These are phyloP conservation scores for Trichogramma dendrolimi DNA, from an alignment of 2,888 invertebrate species.

Conservation along the genomic window DNA sequence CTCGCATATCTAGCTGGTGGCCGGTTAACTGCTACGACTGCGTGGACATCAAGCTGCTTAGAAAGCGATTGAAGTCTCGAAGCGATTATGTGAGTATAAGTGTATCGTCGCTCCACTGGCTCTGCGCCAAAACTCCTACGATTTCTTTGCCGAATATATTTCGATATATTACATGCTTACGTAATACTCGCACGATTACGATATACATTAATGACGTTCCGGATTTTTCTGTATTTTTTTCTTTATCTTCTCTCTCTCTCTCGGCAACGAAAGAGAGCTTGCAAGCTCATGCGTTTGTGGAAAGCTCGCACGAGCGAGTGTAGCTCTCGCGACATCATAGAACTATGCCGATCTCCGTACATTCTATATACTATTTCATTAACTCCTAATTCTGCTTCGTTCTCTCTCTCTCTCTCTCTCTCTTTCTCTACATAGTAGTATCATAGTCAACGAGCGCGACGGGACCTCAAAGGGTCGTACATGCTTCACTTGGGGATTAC, in stretches of 20 bases:
- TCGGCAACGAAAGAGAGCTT: conserved; percentile 10
- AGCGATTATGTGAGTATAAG: background rate
- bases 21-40: background rate
- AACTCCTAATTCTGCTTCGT: conserved; percentile 17
- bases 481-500: conserved; percentile 20
- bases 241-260: no score
- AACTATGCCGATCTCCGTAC: conserved; percentile 1
- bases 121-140: conserved; percentile 14
- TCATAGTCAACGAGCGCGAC: background rate
- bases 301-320: background rate
- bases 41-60: conserved; percentile 28
- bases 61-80: conserved; percentile 11
- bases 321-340: background rate
- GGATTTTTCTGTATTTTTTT: no score
- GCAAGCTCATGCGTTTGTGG: background rate
- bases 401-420: background rate
- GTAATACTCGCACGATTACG: no score
- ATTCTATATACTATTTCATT: conserved; percentile 21
- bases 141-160: conserved; percentile 7
- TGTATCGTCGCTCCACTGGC: conserved; percentile 1
- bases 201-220: no score
- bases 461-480: conserved; percentile 20
- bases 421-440: no score
- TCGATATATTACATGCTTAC: no score
- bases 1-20: no score